These are phyloP conservation scores for Lordiphosa fenestrarum DNA, from an alignment of 2,888 invertebrate genomes.

Conservation along the genomic window DNA sequence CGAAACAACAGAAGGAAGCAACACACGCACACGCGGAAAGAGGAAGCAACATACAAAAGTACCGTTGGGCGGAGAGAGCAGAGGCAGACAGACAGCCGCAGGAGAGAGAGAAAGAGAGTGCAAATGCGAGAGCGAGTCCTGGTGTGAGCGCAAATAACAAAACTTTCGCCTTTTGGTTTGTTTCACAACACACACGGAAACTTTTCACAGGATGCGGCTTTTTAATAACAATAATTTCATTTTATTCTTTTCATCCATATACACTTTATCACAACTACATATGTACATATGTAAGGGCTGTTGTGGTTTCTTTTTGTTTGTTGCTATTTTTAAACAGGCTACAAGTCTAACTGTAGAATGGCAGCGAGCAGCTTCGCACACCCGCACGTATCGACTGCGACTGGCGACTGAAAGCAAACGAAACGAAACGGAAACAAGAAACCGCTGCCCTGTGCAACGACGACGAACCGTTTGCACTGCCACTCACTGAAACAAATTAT, in stretches of 20 bases:
- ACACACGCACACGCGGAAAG: conserved; percentile 37
- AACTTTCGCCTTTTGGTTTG: conserved; percentile 61
- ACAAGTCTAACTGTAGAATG: conserved; percentile 57
- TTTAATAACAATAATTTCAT: conserved; percentile 9
- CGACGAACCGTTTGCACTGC: no score
- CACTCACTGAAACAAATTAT: no score
- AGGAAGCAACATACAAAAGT: conserved; percentile 51
- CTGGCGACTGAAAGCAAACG: conserved; percentile 32
- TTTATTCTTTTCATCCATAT: conserved; percentile 3
- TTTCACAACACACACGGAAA: conserved; percentile 35
- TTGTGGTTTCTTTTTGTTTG: conserved; percentile 37
- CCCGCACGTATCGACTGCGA: conserved; percentile 43
- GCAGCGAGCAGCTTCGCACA: conserved; percentile 13
- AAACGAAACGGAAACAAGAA: conserved; percentile 52
- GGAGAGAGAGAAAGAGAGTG: conserved; percentile 20
- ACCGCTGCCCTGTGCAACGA: conserved; percentile 29
- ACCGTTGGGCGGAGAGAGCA: conserved; percentile 20
- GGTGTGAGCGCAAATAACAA: conserved; percentile 52
- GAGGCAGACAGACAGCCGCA: conserved; percentile 13
- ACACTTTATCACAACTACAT: conserved; percentile 9
- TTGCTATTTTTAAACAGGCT: conserved; percentile 50
- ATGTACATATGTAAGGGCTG: conserved; percentile 16
- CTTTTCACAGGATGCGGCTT: conserved; percentile 63
- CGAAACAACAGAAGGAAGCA: conserved; percentile 42
- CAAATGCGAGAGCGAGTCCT: conserved; percentile 27